Evolutionary conservation across 2,797 vertebrate species (phyloP), one percentile per base, ranked within the genome.

Genomic region (Poeciliopsis presidionis): DNA sequence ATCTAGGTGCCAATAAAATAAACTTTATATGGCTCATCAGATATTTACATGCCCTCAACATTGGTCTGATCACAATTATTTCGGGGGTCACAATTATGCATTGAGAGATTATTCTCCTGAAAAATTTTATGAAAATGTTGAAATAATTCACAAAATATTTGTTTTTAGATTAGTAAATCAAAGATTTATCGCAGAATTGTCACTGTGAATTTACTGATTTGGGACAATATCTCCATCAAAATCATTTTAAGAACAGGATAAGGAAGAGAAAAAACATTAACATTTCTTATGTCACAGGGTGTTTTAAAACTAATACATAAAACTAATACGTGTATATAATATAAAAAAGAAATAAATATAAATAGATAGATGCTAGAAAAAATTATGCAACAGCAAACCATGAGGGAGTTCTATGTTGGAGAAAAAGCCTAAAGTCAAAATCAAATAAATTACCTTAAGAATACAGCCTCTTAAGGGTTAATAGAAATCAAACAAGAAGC

Each of bases 401-500:
- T 41, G 45, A 51, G 20, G 49, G 22, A 3, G 49, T 51, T 51
- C 9, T 39, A 30, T 70, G 2, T 12, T 39, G 12, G n/a, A 47
- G 47, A 55, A 41, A 71, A 7, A 13, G 1, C 46, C 20, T 47
- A 6, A 47, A 49, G 51, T 9, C 13, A 47, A 78, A 73, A 13
- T n/a, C 12, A 8, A 39, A 47, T 53, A 47, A 45, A 45, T 25
- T 51, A 43, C 7, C 13, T 33, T 47, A 45, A 72, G 46, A 63
- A 39, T 22, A 13, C 4, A n/a, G 12, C 33, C 33, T 78, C 53
- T 49, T n/a, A 28, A 3, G 51, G 51, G 25, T 84, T 73, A 63
- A 85, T 75, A 16, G 41, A 79, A 85, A 84, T 77, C 25, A 30
- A 72, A 57, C 2, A 51, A 65, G 72, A 76, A 78, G 75, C 79